Conservation (phyloP, 2,888 invertebrate species). For the Phaonia tiefii region DNA sequence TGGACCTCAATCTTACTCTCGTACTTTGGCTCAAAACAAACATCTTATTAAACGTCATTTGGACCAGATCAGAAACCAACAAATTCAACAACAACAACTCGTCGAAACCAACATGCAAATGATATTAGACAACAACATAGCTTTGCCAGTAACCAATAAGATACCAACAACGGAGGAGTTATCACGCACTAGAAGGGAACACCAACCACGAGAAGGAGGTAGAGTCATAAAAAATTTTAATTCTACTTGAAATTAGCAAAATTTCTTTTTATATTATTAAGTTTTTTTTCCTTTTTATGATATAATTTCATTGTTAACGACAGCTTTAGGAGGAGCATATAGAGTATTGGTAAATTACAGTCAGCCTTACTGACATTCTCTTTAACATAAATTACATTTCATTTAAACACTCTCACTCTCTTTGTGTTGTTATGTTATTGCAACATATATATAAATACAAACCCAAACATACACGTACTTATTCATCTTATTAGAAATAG, state of each 20-base stretch:
- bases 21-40: conserved; percentile 37
- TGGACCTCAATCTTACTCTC: conserved; percentile 54
- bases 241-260: conserved; percentile 2
- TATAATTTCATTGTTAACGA: neutral
- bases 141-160: neutral
- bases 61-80: neutral
- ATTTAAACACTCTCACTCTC: neutral
- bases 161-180: neutral
- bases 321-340: conserved; percentile 13
- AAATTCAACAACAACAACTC: neutral
- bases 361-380: neutral
- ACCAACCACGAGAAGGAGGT: conserved; percentile 46
- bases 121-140: neutral
- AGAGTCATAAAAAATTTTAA: conserved; percentile 33
- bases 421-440: conserved; percentile 9
- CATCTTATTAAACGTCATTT: conserved; percentile 19
- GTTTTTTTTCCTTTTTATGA: neutral
- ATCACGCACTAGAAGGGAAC: conserved; percentile 43
- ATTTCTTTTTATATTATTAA: neutral
- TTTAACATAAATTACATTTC: neutral
- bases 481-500: neutral
- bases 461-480: neutral
- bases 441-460: neutral
- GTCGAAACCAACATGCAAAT: conserved; percentile 1
- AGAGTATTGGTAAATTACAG: neutral